Percentiles rank a stretch among this genome's conserved stretches.
phyloP scores from a whole-genome alignment of 2,888 invertebrate species.

The Folsomia manolachei region DNA sequence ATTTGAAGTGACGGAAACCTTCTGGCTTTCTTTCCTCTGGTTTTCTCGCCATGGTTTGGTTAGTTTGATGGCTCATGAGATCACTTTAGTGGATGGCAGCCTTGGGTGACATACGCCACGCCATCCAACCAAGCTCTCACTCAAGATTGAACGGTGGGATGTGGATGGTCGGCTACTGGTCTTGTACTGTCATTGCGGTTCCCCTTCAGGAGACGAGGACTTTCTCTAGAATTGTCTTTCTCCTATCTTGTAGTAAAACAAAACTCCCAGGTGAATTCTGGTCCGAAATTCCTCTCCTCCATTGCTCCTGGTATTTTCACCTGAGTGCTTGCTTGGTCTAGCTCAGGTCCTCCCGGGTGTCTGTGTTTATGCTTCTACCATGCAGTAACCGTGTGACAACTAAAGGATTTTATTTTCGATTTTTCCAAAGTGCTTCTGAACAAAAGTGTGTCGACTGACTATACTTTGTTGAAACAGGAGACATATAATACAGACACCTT shows the following conservation, averaged over 20 bases:
- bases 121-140: not conserved
- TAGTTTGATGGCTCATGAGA: conserved; percentile 3
- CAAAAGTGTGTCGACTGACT: too few relatives aligned
- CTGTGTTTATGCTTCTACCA: not conserved
- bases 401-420: not conserved
- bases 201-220: not conserved
- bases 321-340: too few relatives aligned
- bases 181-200: too few relatives aligned
- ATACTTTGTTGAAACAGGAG: too few relatives aligned
- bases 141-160: not conserved
- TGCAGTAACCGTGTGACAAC: not conserved
- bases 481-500: too few relatives aligned
- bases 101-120: not conserved
- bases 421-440: not conserved
- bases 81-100: conserved; percentile 1
- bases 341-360: too few relatives aligned
- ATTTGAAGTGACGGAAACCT: not conserved
- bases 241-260: not conserved
- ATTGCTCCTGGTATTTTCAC: not conserved
- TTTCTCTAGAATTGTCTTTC: not conserved
- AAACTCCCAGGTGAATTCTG: not conserved
- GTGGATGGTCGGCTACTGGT: not conserved
- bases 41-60: not conserved
- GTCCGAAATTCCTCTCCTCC: not conserved
- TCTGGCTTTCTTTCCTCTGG: too few relatives aligned